Evolutionary conservation across 2,888 invertebrate species (phyloP).

Genomic region (Athetis lepigone): DNA sequence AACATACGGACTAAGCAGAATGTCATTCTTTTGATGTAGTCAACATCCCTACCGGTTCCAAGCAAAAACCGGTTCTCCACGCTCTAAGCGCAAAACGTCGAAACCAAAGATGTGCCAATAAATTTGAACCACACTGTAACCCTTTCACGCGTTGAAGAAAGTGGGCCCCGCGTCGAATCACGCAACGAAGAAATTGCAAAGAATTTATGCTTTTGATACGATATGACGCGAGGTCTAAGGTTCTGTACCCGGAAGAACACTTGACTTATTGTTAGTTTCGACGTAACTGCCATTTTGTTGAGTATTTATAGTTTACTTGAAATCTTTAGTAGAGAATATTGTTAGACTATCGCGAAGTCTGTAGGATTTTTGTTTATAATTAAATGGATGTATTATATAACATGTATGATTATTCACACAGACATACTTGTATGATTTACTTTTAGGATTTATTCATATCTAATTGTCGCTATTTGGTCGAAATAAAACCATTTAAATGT

Average conservation of each 20-base stretch:
- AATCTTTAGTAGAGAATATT: constrained; percentile 27
- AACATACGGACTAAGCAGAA: too few relatives aligned
- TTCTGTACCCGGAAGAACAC: constrained; percentile 75
- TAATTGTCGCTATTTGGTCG: neutral
- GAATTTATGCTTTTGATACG: constrained; percentile 88
- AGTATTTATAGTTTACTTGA: constrained; percentile 46
- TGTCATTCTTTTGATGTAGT: too few relatives aligned
- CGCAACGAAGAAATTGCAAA: constrained; percentile 90
- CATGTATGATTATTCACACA: too few relatives aligned
- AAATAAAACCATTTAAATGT: too few relatives aligned
- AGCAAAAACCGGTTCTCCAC: neutral
- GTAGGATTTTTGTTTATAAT: constrained; percentile 4
- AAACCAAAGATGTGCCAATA: constrained; percentile 39
- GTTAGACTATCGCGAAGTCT: neutral
- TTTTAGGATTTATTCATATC: neutral
- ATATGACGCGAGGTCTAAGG: constrained; percentile 80
- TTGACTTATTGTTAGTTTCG: constrained; percentile 65
- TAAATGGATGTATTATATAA: neutral
- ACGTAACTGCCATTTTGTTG: constrained; percentile 51
- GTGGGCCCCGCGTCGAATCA: constrained; percentile 85
- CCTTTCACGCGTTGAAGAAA: constrained; percentile 90
- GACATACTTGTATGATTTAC: too few relatives aligned
- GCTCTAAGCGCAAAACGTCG: neutral
- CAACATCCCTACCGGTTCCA: too few relatives aligned
- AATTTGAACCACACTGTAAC: constrained; percentile 73